Evolutionary conservation across 1,140 invertebrate genomes (phyloP), one percentile per base, ranked within the genome.

Genomic region (Halyomorpha halys): DNA sequence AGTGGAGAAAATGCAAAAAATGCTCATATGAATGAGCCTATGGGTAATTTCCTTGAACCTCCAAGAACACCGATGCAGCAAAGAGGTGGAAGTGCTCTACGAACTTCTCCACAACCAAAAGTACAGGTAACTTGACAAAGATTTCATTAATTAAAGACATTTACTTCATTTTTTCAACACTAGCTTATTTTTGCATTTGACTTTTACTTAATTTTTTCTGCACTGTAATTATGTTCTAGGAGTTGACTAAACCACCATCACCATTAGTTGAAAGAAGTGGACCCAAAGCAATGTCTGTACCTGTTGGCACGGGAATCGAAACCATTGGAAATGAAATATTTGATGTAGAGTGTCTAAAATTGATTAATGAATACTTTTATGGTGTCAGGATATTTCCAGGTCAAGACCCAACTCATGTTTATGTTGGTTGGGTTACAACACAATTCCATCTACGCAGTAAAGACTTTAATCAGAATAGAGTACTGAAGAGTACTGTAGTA

Each of bases 401-500:
- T 60, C 96, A 99, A 78, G 97, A 99, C 76, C 95, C 96, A 0
- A 87, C 90, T 0, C 93, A 98, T 71, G 90, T 97, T 23, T 99
- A 93, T 75, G 87, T 99, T 4, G 97, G 97, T n/a, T 99, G 97
- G 97, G 94, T 99, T 14, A 98, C 95, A 0, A 94, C 96, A 0
- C 93, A 97, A 71, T 99, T 97, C 74, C 90, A 94, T 74, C 77
- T 90, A 39, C 87, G 91, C 71, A 89, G 86, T n/a, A 86, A 86
- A 67, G 85, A 89, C 64, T 98, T 97, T 75, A 94, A 94, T 72
- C 85, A 91, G 71, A 86, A 82, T 69, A 87, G 89, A 70, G 90
- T 96, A 1, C 81, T 90, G 23, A 90, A 89, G 72, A 83, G 86
- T 0, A 90, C 91, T 0, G 86, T 97, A n/a, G 83, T 86, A 25